These are phyloP conservation scores for Equus przewalskii DNA, from an alignment of 2,113 vertebrate genomes.

Conservation along the genomic window DNA sequence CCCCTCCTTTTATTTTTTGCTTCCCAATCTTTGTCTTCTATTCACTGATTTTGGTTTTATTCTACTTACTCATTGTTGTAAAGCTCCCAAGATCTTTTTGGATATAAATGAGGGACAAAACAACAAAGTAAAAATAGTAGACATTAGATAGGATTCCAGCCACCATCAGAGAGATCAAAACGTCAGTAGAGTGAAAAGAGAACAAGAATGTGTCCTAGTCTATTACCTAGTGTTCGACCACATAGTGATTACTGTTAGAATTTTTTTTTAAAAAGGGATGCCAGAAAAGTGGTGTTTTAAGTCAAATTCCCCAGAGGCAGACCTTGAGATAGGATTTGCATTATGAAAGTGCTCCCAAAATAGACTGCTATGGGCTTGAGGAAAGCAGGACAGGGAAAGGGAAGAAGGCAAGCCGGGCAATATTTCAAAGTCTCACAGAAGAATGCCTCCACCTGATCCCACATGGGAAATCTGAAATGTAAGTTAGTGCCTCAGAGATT, in stretches of 20 bases:
- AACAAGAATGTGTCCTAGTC: neutral
- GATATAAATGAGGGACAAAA: neutral
- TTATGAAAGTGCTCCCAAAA: constrained; percentile 46
- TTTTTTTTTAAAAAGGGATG: neutral
- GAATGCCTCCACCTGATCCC: neutral
- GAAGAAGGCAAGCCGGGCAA: neutral
- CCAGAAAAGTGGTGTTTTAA: neutral
- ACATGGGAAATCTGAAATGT: neutral
- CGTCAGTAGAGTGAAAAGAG: neutral
- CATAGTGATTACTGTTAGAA: neutral
- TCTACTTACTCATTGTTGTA: neutral
- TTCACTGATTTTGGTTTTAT: neutral
- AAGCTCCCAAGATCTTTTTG: neutral
- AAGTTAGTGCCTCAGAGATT: neutral
- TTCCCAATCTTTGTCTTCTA: neutral
- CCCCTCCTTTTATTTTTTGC: neutral
- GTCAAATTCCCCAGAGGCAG: neutral
- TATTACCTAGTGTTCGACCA: neutral
- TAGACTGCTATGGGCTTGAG: neutral
- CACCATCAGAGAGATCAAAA: neutral
- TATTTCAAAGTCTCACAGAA: neutral
- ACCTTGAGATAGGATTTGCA: neutral
- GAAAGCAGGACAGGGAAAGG: neutral
- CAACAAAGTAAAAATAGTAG: constrained; percentile 11
- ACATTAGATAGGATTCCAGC: neutral